These are phyloP conservation scores for Aporophyla lueneburgensis DNA, from an alignment of 2,888 invertebrate species.

Conservation along the genomic window DNA sequence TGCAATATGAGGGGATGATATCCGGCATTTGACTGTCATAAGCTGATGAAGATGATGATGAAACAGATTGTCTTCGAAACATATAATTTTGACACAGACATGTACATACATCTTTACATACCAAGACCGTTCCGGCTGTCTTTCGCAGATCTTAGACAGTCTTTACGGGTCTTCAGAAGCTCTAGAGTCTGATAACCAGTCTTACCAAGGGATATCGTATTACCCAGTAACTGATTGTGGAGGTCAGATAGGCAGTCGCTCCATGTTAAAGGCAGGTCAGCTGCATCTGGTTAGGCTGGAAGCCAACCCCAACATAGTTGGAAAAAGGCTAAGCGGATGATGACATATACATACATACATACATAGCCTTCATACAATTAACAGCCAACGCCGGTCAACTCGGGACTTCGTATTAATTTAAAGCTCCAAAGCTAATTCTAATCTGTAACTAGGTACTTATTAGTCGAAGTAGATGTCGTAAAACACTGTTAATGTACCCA, in stretches of 20 bases:
- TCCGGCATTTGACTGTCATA: not conserved
- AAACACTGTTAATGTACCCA: constrained; percentile 60
- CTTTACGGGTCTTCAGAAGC: too few relatives aligned
- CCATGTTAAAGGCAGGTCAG: too few relatives aligned
- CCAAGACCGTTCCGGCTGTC: too few relatives aligned
- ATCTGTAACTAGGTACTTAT: constrained; percentile 54
- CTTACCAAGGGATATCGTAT: too few relatives aligned
- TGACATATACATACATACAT: not conserved
- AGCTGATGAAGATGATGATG: not conserved
- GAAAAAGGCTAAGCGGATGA: too few relatives aligned
- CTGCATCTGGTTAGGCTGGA: too few relatives aligned
- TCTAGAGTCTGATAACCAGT: too few relatives aligned
- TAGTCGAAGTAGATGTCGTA: constrained; percentile 62
- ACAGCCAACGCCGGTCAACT: not conserved
- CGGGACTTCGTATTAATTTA: constrained; percentile 40
- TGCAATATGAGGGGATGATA: not conserved
- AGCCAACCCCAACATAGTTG: too few relatives aligned
- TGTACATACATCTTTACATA: too few relatives aligned
- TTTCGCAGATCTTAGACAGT: too few relatives aligned
- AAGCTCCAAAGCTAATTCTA: constrained; percentile 51
- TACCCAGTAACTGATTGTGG: too few relatives aligned
- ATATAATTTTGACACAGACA: not conserved
- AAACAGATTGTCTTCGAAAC: not conserved
- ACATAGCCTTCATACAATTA: not conserved
- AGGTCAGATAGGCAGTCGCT: too few relatives aligned